Percentiles rank a stretch among this genome's conserved stretches.
Conservation (phyloP, 2,797 vertebrate species). For the Anguilla obscura region DNA sequence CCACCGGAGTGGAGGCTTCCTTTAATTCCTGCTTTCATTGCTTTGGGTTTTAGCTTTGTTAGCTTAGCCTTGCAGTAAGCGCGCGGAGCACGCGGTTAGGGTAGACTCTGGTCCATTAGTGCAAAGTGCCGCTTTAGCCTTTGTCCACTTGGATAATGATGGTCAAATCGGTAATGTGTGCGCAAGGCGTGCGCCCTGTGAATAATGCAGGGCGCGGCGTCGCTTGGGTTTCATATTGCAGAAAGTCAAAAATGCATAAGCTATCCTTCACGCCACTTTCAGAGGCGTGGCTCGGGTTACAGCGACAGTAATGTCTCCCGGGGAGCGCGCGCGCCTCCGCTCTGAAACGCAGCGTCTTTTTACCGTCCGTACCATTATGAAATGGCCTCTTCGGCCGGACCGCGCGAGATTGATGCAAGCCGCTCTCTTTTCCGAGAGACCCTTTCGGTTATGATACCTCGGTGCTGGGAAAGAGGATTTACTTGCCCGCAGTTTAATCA, state of each 20-base stretch:
- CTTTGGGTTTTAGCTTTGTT: conserved; percentile 42
- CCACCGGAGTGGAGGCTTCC: not conserved
- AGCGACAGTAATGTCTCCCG: not conserved
- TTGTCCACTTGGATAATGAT: not conserved
- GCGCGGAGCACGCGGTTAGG: conserved; percentile 52
- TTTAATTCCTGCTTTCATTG: not conserved
- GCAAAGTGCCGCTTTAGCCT: conserved; percentile 54
- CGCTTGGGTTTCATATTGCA: not conserved
- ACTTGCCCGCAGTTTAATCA: not conserved
- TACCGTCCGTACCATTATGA: not conserved
- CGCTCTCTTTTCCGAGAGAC: not conserved
- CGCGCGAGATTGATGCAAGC: not conserved
- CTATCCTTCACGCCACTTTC: not conserved
- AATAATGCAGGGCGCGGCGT: conserved; percentile 16
- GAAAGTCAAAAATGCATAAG: conserved; percentile 7
- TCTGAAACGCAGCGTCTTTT: not conserved
- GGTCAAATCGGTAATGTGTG: not conserved
- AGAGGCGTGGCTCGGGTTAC: not conserved
- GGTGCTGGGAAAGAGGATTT: not conserved
- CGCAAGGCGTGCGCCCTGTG: conserved; percentile 20
- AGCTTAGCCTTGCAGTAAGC: conserved; percentile 55
- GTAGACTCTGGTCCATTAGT: conserved; percentile 64
- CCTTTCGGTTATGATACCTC: not conserved
- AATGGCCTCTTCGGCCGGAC: not conserved
- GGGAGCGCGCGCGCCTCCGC: not conserved